Base-by-base conservation (phyloP, 1,140 invertebrate species). In the Atta cephalotes region DNA sequence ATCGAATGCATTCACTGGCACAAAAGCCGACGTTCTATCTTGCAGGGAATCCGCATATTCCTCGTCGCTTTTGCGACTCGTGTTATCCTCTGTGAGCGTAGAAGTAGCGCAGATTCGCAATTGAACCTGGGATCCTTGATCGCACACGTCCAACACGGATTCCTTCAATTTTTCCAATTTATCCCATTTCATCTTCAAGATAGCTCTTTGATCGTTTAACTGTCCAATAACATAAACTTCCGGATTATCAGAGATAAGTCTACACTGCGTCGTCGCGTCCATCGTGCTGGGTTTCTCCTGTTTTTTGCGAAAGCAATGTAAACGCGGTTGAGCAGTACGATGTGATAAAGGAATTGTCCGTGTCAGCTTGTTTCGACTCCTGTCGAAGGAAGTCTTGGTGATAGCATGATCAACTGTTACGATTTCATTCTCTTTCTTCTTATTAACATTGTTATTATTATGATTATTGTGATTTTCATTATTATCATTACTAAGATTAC, bases 201-300 rank as follows among this genome's bases (percentile, higher is more conserved):
- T 53, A n/a, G 82, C 70, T 2, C 72, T 68, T 21, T 74, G 86
- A 21, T 87, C 87, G 10, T 81, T 49, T 25, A 84, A 12, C 65
- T 6, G 86, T 79, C 18, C 92, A 88, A 35, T 79, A 71, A 28
- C 71, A 18, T 51, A 92, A 56, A 74, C 53, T 18, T 62, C 35
- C 3, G 80, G 53, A 45, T 72, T 68, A 21, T 81, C 80, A 2
- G 68, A 62, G 18, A 74, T 18, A 1, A 94, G 87, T 6, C 80
- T 88, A 66, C 95, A 95, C 18, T 95, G 95, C 3, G 89, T 92
- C 25, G 86, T 88, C 0, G 92, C 91, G 45, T 92, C 92, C 7
- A 91, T 86, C 88, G 71, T 89, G 18, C 31, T 87, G 0, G 89
- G 79, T 18, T 79, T 79, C 14, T 68, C 14, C 9, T n/a, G 74